Percentiles rank a stretch among this genome's conserved stretches.
Evolutionary conservation across 2,113 vertebrate genomes (phyloP).

Genomic region (Hypanus sabinus): DNA sequence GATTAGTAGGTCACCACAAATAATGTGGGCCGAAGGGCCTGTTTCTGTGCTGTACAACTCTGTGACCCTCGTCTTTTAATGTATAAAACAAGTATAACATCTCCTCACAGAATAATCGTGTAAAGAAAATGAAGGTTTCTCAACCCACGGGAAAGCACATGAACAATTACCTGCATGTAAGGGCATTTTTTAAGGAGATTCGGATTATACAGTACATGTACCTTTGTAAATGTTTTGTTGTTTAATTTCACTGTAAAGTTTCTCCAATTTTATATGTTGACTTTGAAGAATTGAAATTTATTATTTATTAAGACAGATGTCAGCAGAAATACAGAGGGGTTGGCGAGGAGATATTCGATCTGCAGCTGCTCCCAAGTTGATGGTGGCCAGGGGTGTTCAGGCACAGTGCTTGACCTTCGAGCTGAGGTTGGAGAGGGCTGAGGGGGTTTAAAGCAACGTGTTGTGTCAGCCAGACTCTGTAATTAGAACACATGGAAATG

Average conservation of each 20-base stretch:
- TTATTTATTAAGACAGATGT: slow-evolving; percentile 16
- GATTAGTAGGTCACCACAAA: too few relatives aligned
- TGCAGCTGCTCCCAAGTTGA: neutral
- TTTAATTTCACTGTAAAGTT: slow-evolving; percentile 25
- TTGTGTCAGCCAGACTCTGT: slow-evolving; percentile 26
- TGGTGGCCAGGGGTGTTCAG: neutral
- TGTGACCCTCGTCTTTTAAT: neutral
- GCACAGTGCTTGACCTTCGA: neutral
- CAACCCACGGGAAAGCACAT: neutral
- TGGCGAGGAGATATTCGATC: neutral
- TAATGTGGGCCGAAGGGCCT: too few relatives aligned
- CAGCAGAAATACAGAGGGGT: neutral
- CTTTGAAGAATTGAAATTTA: slow-evolving; percentile 24
- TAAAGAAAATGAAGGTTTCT: neutral
- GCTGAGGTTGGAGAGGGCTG: neutral
- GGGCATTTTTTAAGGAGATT: neutral
- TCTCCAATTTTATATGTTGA: slow-evolving; percentile 37
- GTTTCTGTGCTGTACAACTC: too few relatives aligned
- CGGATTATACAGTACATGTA: slow-evolving; percentile 15
- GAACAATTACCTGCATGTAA: slow-evolving; percentile 24
- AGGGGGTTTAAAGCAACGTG: neutral
- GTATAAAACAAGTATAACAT: neutral
- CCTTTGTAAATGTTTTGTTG: slow-evolving; percentile 29
- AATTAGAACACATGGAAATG: slow-evolving; percentile 35
- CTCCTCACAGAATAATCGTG: neutral